Evolutionary conservation across 2,113 vertebrate genomes (phyloP).

Genomic region (Hemicordylus capensis): DNA sequence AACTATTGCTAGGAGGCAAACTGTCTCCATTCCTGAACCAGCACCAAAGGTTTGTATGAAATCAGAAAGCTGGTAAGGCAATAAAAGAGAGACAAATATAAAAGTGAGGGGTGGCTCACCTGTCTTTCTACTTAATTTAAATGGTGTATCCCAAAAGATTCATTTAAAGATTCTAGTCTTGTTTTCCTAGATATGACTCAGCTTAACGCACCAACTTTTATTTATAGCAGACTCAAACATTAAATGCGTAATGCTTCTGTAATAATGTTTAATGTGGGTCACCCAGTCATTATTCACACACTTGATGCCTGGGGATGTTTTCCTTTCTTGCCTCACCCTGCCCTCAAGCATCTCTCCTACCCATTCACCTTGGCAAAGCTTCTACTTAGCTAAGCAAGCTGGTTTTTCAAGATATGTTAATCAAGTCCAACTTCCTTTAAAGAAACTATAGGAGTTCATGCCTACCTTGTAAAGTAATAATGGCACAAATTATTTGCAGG

Average conservation of each 20-base stretch:
- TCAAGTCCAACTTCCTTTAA: background rate
- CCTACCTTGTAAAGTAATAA: background rate
- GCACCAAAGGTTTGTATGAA: background rate
- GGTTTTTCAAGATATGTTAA: background rate
- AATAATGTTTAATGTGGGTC: background rate
- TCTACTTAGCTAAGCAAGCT: background rate
- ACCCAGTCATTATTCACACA: background rate
- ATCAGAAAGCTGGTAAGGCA: background rate
- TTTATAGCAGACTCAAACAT: background rate
- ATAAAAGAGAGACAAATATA: background rate
- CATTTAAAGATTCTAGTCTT: no score
- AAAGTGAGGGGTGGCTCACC: background rate
- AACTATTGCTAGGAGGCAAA: background rate
- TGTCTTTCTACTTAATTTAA: conserved; percentile 14
- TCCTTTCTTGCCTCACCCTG: background rate
- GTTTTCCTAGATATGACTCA: background rate
- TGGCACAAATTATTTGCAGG: background rate
- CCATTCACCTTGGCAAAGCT: background rate
- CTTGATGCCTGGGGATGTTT: background rate
- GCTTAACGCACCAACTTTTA: background rate
- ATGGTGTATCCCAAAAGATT: background rate
- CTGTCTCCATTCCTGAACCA: background rate
- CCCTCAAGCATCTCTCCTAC: background rate
- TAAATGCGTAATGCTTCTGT: background rate
- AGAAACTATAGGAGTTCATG: background rate